Conservation (phyloP, 2,113 vertebrate genomes). For the Leptocoma aspasia region DNA sequence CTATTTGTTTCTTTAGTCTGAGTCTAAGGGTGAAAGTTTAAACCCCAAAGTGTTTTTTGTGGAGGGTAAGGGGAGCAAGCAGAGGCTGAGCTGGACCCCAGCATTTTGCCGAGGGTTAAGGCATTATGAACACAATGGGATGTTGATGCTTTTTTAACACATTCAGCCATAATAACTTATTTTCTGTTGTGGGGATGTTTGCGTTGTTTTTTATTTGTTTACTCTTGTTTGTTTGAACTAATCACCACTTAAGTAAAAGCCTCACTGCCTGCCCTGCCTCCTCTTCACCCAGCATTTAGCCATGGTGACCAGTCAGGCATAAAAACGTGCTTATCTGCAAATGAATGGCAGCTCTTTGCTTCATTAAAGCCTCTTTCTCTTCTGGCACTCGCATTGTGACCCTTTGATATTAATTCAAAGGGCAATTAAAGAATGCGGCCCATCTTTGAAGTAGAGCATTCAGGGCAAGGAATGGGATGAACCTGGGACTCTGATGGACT, state of each 20-base stretch:
- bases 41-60: not conserved
- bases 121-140: not conserved
- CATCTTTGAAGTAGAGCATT: slow-evolving; percentile 98
- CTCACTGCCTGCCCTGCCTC: slow-evolving; percentile 48
- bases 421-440: slow-evolving; percentile 99
- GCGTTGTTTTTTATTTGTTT: slow-evolving; percentile 73
- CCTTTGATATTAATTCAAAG: slow-evolving; percentile 99
- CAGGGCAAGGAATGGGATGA: slow-evolving; percentile 90
- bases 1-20: not conserved
- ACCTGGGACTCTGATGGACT: slow-evolving; percentile 98
- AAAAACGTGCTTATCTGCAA: slow-evolving; percentile 99
- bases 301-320: slow-evolving; percentile 78
- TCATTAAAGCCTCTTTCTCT: slow-evolving; percentile 99
- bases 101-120: not conserved
- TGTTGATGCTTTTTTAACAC: not conserved
- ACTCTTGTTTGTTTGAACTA: slow-evolving; percentile 84
- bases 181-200: slow-evolving; percentile 61
- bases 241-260: slow-evolving; percentile 72
- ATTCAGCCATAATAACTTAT: slow-evolving; percentile 53
- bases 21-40: not conserved
- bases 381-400: slow-evolving; percentile 99
- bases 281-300: slow-evolving; percentile 72
- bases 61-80: not conserved
- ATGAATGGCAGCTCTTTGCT: slow-evolving; percentile 98
- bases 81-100: not conserved